These are phyloP conservation scores for Eupithecia vulgata DNA, from an alignment of 2,888 invertebrate genomes.

Conservation along the genomic window DNA sequence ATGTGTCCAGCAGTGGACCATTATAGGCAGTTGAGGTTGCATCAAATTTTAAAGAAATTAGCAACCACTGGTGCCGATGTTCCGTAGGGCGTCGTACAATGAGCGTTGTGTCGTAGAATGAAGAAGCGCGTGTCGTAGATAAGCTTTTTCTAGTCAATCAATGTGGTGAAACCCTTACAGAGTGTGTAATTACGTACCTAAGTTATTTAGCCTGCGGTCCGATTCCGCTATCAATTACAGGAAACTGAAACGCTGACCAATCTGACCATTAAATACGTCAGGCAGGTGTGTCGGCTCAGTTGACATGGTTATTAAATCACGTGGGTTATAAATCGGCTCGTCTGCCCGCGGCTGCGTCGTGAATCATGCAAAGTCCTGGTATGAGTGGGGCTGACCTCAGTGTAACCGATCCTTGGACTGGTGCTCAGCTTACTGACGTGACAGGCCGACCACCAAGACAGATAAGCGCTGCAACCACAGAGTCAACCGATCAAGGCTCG, in stretches of 20 bases:
- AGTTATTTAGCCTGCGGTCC: conserved; percentile 24
- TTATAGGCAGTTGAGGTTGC: too few relatives aligned
- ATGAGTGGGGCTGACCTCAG: conserved; percentile 32
- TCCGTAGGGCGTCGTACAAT: background rate
- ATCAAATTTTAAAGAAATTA: background rate
- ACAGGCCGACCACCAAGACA: conserved; percentile 34
- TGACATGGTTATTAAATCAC: conserved; percentile 36
- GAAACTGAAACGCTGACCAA: conserved; percentile 39
- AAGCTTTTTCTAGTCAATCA: background rate
- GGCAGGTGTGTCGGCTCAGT: conserved; percentile 30
- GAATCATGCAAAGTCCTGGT: conserved; percentile 30
- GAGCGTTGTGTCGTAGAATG: background rate
- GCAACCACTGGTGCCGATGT: background rate
- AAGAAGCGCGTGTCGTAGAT: background rate
- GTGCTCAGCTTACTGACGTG: conserved; percentile 37
- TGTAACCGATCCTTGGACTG: conserved; percentile 37
- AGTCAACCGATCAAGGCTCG: conserved; percentile 8
- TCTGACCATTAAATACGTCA: conserved; percentile 32
- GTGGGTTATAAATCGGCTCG: conserved; percentile 20
- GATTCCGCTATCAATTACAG: conserved; percentile 28
- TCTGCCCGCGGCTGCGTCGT: conserved; percentile 24
- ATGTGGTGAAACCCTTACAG: background rate
- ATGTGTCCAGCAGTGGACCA: too few relatives aligned
- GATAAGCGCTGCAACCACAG: conserved; percentile 20
- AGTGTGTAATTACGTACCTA: conserved; percentile 27